These are phyloP conservation scores for Elaphurus davidianus DNA, from an alignment of 2,113 vertebrate genomes.

Conservation along the genomic window DNA sequence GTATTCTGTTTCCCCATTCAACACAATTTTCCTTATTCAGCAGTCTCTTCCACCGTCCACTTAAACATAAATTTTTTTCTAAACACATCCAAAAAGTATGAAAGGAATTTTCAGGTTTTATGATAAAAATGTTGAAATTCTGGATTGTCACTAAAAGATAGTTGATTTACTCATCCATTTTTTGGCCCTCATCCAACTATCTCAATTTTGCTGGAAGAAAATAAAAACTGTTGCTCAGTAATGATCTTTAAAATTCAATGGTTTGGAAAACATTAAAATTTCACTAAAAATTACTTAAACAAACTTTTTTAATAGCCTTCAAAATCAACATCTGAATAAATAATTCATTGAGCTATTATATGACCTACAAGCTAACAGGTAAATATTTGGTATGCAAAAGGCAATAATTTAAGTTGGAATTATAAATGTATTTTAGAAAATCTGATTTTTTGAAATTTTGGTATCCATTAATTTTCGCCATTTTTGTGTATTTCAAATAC, in stretches of 20 bases:
- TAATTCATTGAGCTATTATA: constrained; percentile 55
- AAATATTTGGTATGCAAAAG: constrained; percentile 61
- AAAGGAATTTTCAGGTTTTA: constrained; percentile 9
- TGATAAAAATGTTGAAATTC: not conserved
- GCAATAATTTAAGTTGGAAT: constrained; percentile 49
- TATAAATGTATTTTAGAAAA: constrained; percentile 54
- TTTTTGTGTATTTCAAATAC: constrained; percentile 68
- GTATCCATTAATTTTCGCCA: constrained; percentile 55
- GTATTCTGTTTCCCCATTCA: not conserved
- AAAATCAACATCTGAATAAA: constrained; percentile 50
- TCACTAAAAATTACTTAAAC: constrained; percentile 37
- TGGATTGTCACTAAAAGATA: not conserved
- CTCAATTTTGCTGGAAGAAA: constrained; percentile 35
- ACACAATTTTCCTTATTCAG: not conserved
- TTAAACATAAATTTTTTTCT: not conserved
- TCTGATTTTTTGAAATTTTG: constrained; percentile 61
- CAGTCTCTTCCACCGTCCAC: not conserved
- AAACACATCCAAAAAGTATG: not conserved
- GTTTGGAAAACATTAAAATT: constrained; percentile 4
- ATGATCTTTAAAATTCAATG: constrained; percentile 29
- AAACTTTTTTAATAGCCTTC: constrained; percentile 47
- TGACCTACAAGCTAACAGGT: constrained; percentile 17
- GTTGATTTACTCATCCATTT: not conserved
- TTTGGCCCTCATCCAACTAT: not conserved
- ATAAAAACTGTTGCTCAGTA: not conserved